Evolutionary conservation across 1,140 invertebrate species (phyloP).

Genomic region (Mercenaria mercenaria): DNA sequence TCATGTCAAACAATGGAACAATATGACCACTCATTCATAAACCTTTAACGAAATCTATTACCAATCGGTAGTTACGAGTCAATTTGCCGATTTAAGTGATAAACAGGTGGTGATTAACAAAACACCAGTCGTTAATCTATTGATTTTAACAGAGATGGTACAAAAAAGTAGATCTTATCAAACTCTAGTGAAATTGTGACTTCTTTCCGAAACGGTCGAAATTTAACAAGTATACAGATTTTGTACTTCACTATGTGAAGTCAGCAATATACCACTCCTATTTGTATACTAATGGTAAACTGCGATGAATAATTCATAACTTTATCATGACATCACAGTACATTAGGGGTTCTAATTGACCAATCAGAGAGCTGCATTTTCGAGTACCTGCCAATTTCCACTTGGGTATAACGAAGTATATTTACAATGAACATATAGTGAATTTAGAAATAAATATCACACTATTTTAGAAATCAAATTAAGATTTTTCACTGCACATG

Average conservation of each 20-base stretch:
- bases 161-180: neutral
- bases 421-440: no score
- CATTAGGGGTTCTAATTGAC: no score
- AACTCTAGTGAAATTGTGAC: neutral
- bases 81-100: constrained; percentile 15
- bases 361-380: no score
- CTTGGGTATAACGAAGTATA: no score
- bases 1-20: constrained; percentile 31
- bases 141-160: neutral
- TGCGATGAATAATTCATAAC: no score
- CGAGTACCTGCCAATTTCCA: no score
- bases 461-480: no score
- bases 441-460: no score
- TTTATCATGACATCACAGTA: no score
- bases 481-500: no score
- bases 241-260: no score
- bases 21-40: constrained; percentile 36
- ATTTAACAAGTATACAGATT: no score
- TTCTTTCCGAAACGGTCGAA: neutral
- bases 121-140: neutral
- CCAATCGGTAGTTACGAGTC: constrained; percentile 3
- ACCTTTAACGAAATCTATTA: constrained; percentile 26
- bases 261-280: neutral
- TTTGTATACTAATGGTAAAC: neutral
- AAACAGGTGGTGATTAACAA: constrained; percentile 46